A percentile compares a stretch with the other conserved stretches of the same genome.
Evolutionary conservation across 2,113 vertebrate species (phyloP).

Genomic region (Upupa epops): DNA sequence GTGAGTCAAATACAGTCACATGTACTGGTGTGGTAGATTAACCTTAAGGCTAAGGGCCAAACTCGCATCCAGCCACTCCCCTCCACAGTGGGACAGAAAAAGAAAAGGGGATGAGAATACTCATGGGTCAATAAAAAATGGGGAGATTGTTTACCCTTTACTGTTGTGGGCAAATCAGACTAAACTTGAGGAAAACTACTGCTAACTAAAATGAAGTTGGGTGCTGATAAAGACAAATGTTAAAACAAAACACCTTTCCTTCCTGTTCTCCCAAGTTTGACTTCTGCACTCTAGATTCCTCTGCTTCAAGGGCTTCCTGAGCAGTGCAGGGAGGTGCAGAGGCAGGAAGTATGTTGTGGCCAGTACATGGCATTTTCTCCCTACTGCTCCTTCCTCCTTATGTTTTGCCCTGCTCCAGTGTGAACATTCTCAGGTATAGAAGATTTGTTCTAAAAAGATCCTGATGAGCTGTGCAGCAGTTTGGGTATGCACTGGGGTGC

Average conservation of each 20-base stretch:
- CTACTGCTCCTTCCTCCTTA: neutral
- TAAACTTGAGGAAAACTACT: neutral
- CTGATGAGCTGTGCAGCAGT: neutral
- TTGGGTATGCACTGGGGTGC: neutral
- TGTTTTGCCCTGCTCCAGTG: neutral
- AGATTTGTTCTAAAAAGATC: neutral
- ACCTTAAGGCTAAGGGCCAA: neutral
- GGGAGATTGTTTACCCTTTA: neutral
- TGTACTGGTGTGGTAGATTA: neutral
- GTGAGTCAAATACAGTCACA: slow-evolving; percentile 57
- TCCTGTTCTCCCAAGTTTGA: neutral
- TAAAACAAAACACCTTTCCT: neutral
- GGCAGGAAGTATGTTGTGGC: neutral
- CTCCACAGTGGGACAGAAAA: neutral
- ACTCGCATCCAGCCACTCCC: neutral
- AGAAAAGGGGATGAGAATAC: neutral
- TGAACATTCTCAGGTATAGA: neutral
- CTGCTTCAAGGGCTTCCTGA: neutral
- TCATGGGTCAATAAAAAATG: neutral
- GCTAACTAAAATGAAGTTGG: neutral
- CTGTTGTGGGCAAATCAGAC: neutral
- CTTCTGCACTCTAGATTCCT: neutral
- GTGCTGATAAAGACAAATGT: neutral
- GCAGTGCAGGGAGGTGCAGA: neutral
- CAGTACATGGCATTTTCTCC: neutral